phyloP scores from a whole-genome alignment of 1,140 invertebrate genomes.

The Monochamus saltuarius region DNA sequence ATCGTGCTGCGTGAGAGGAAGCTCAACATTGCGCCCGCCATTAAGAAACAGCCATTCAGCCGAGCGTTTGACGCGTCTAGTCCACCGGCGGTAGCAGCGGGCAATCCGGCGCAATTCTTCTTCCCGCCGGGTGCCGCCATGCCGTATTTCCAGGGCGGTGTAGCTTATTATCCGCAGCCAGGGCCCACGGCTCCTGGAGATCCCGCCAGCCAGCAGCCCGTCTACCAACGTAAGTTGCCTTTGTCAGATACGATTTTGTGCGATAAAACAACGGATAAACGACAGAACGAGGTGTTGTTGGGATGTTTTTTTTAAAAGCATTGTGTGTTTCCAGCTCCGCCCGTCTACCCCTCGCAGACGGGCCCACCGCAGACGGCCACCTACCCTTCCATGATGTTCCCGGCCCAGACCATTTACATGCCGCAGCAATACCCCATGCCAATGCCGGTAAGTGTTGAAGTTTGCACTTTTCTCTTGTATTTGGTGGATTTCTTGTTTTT shows the following conservation, averaged over 20 bases:
- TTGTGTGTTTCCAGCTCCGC: constrained; percentile 37
- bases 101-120: constrained; percentile 43
- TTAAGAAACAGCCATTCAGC: constrained; percentile 68
- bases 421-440: constrained; percentile 49
- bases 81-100: constrained; percentile 36
- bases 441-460: constrained; percentile 46
- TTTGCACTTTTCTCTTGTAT: background rate
- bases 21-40: constrained; percentile 87
- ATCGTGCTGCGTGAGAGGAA: constrained; percentile 76
- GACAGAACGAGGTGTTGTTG: too few species aligned
- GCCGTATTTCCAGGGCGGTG: constrained; percentile 45
- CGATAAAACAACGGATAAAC: background rate
- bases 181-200: constrained; percentile 35
- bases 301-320: too few species aligned
- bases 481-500: background rate
- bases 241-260: too few species aligned
- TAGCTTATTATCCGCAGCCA: constrained; percentile 44
- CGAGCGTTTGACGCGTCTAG: constrained; percentile 40
- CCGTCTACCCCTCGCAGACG: constrained; percentile 48
- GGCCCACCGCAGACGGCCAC: constrained; percentile 46
- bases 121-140: constrained; percentile 37
- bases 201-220: constrained; percentile 41
- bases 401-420: constrained; percentile 47
- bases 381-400: constrained; percentile 48
- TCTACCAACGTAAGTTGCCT: constrained; percentile 46